These are phyloP conservation scores for Drosophila eugracilis DNA, from an alignment of 1,140 invertebrate genomes.

Conservation along the genomic window DNA sequence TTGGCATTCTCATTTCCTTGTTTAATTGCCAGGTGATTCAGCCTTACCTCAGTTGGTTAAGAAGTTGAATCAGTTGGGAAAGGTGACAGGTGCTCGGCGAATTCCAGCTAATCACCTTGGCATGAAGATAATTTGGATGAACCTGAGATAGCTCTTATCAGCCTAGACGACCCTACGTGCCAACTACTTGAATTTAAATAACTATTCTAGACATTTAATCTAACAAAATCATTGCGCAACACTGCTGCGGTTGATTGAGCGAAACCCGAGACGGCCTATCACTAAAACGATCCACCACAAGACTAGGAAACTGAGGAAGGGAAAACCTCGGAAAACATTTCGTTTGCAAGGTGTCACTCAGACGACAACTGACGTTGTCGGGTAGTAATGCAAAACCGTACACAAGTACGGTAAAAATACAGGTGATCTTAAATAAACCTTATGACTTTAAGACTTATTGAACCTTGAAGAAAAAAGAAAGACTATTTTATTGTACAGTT, in stretches of 20 bases:
- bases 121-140: conserved; percentile 40
- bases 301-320: conserved; percentile 31
- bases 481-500: background rate
- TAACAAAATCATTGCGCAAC: conserved; percentile 47
- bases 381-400: conserved; percentile 28
- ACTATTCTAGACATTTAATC: conserved; percentile 38
- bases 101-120: conserved; percentile 17
- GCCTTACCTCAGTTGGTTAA: conserved; percentile 1
- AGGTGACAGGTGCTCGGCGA: conserved; percentile 17
- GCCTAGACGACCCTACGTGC: conserved; percentile 20
- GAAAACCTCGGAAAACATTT: conserved; percentile 8
- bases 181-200: conserved; percentile 45
- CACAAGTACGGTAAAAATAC: conserved; percentile 10
- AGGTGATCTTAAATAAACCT: conserved; percentile 2
- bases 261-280: conserved; percentile 26
- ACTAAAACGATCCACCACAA: conserved; percentile 37
- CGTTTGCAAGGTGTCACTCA: conserved; percentile 28
- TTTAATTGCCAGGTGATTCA: conserved; percentile 27
- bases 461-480: background rate
- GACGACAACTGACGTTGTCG: conserved; percentile 22
- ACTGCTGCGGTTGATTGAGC: conserved; percentile 32
- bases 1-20: background rate
- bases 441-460: background rate
- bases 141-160: conserved; percentile 46
- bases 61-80: conserved; percentile 21